phyloP scores from a whole-genome alignment of 2,113 vertebrate species.

The Psilopogon haemacephalus region DNA sequence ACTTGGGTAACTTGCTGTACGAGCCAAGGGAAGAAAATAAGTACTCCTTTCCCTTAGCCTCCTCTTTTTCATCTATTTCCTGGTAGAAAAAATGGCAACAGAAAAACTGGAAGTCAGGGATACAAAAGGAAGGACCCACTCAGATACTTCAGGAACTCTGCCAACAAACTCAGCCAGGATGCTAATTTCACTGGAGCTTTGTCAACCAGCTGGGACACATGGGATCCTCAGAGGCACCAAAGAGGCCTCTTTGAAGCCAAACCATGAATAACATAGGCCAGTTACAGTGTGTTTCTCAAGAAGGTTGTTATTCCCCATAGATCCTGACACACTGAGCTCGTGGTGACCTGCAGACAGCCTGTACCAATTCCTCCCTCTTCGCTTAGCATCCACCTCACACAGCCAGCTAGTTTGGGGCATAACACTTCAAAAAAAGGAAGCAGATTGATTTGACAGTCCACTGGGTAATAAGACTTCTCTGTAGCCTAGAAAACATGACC shows the following conservation, averaged over 20 bases:
- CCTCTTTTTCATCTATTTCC: not conserved
- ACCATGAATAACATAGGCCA: fast-evolving
- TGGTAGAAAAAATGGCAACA: not conserved
- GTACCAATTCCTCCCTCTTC: not conserved
- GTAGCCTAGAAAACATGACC: slow-evolving; percentile 64
- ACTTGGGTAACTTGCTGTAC: fast-evolving
- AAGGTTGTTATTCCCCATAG: not conserved
- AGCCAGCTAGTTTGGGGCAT: slow-evolving; percentile 56
- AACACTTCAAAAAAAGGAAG: slow-evolving; percentile 13
- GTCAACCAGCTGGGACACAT: fast-evolving
- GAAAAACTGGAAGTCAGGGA: not conserved
- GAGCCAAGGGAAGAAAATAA: not conserved
- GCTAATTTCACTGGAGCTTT: not conserved
- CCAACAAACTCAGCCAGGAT: not conserved
- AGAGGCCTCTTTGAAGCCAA: not conserved
- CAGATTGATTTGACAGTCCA: slow-evolving; percentile 66
- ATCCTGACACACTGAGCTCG: not conserved
- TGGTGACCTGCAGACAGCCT: not conserved
- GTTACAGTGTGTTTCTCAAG: not conserved
- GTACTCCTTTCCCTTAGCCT: not conserved
- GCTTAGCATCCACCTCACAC: not conserved
- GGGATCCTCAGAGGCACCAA: not conserved
- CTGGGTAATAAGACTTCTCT: slow-evolving; percentile 45
- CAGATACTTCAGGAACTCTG: not conserved
- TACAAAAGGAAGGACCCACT: not conserved